Conservation (phyloP, 2,888 invertebrate species). For the Liposcelis brunnea region DNA sequence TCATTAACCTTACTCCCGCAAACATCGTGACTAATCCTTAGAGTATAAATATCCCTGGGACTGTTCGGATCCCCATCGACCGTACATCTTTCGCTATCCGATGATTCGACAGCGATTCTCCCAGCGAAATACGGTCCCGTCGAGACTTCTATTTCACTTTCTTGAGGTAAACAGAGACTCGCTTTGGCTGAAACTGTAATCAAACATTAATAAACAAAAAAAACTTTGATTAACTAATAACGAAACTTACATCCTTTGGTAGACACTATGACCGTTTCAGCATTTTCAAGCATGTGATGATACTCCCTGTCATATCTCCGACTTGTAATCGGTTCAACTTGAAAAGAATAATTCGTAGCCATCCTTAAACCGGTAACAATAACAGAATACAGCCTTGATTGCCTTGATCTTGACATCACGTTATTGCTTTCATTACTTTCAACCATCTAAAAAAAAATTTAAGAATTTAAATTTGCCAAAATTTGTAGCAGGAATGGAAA, state of each 20-base stretch:
- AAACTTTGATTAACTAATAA: background rate
- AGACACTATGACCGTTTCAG: slow-evolving; percentile 53
- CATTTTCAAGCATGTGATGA: slow-evolving; percentile 27
- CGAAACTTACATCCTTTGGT: slow-evolving; percentile 64
- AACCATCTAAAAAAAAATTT: slow-evolving; percentile 15
- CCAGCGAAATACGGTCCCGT: slow-evolving; percentile 70
- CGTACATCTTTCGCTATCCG: slow-evolving; percentile 45
- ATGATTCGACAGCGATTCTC: slow-evolving; percentile 55
- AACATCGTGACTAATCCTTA: slow-evolving; percentile 53
- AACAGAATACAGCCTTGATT: slow-evolving; percentile 32
- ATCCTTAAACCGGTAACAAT: slow-evolving; percentile 54
- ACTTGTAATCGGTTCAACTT: slow-evolving; percentile 40
- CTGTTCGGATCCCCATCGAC: slow-evolving; percentile 57
- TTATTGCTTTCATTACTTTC: slow-evolving; percentile 13
- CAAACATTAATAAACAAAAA: slow-evolving; percentile 7
- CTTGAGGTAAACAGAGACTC: slow-evolving; percentile 60
- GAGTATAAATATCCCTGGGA: slow-evolving; percentile 51
- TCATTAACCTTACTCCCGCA: slow-evolving; percentile 61
- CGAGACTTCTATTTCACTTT: slow-evolving; percentile 65
- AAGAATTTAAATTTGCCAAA: background rate
- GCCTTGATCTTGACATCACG: too few species aligned
- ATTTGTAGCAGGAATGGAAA: slow-evolving; percentile 3
- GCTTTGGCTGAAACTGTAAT: slow-evolving; percentile 61
- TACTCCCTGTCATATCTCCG: slow-evolving; percentile 31
- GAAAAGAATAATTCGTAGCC: slow-evolving; percentile 68